These are phyloP conservation scores for Propsilocerus akamusi DNA, from an alignment of 1,140 invertebrate species.

Conservation along the genomic window DNA sequence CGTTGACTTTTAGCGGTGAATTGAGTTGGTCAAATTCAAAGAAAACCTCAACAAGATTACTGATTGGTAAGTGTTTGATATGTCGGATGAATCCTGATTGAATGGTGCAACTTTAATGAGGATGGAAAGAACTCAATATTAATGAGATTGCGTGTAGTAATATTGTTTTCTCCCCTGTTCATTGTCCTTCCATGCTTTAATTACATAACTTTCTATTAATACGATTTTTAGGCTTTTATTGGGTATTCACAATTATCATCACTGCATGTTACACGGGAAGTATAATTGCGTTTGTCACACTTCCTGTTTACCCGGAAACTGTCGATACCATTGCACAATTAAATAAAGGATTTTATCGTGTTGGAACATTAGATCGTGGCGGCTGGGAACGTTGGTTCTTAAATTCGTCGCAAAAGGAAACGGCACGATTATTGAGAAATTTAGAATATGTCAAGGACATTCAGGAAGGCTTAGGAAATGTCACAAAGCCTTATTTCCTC, in stretches of 20 bases:
- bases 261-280: constrained; percentile 60
- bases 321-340: constrained; percentile 43
- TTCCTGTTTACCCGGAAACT: constrained; percentile 46
- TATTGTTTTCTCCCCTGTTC: no score
- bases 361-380: constrained; percentile 45
- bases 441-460: constrained; percentile 42
- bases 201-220: not conserved
- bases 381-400: constrained; percentile 48
- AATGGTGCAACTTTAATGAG: not conserved
- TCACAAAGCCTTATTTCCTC: constrained; percentile 48
- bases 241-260: constrained; percentile 62
- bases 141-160: no score
- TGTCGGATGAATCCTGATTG: not conserved
- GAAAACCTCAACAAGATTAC: constrained; percentile 42
- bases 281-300: constrained; percentile 59
- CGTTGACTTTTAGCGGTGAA: constrained; percentile 46
- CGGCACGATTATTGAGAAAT: constrained; percentile 36
- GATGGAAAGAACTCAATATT: no score
- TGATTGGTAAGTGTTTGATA: constrained; percentile 34
- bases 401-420: constrained; percentile 35
- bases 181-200: no score
- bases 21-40: constrained; percentile 45
- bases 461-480: constrained; percentile 42
- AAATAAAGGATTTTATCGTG: constrained; percentile 31
- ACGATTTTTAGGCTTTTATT: constrained; percentile 39